Percentiles rank a stretch among this genome's conserved stretches.
These are phyloP conservation scores for Porites lutea DNA, from an alignment of 64 coral and sea anemone species.

Conservation along the genomic window DNA sequence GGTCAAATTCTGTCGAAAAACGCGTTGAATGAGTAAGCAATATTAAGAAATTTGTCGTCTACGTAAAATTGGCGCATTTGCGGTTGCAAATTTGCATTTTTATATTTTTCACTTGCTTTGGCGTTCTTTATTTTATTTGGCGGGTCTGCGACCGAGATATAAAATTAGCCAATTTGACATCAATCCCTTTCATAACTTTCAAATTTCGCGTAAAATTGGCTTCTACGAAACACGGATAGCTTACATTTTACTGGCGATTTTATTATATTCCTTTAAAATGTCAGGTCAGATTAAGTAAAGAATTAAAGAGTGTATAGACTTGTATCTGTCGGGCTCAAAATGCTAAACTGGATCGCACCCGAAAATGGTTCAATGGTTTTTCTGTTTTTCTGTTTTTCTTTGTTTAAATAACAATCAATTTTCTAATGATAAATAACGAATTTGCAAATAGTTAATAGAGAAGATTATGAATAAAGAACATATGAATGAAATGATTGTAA, in stretches of 20 bases:
- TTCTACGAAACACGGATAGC: neutral
- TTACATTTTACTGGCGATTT: neutral
- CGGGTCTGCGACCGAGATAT: slow-evolving; percentile 46
- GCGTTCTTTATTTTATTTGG: slow-evolving; percentile 5
- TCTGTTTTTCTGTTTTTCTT: neutral
- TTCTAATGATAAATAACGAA: neutral
- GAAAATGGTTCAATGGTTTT: neutral
- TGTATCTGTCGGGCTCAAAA: no score
- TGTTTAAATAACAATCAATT: neutral
- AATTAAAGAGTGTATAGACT: no score
- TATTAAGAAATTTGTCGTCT: neutral
- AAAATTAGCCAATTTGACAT: slow-evolving; percentile 23
- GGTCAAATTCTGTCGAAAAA: neutral
- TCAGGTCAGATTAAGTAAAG: no score
- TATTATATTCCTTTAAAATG: no score
- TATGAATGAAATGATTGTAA: neutral
- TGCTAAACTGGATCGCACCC: neutral
- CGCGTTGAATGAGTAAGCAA: neutral
- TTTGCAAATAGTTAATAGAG: neutral
- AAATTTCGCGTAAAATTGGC: neutral
- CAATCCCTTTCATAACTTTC: slow-evolving; percentile 22
- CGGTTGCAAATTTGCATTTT: slow-evolving; percentile 16
- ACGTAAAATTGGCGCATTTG: neutral
- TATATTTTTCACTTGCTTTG: slow-evolving; percentile 9
- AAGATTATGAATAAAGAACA: neutral